Evolutionary conservation across 2,113 vertebrate genomes (phyloP).

Genomic region (human (Homo sapiens)): GRCh38 chr19:6611001-6611500

Average conservation of each 20-base stretch:
- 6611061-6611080: background rate
- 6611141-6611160: background rate
- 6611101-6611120: background rate
- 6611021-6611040: background rate
- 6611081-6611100: background rate
- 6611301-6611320: background rate
- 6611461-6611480: background rate
- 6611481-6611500: background rate
- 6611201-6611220: background rate
- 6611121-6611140: background rate
- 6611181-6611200: background rate
- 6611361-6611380: background rate
- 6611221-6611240: too few relatives aligned
- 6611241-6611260: background rate
- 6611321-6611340: background rate
- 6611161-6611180: too few relatives aligned
- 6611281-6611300: background rate
- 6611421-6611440: background rate
- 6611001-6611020: background rate
- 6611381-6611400: background rate
- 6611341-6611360: background rate
- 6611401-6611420: background rate
- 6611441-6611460: background rate
- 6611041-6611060: background rate
- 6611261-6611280: background rate